Conservation (phyloP, 2,113 vertebrate genomes). For the Rousettus leschenaultii region DNA sequence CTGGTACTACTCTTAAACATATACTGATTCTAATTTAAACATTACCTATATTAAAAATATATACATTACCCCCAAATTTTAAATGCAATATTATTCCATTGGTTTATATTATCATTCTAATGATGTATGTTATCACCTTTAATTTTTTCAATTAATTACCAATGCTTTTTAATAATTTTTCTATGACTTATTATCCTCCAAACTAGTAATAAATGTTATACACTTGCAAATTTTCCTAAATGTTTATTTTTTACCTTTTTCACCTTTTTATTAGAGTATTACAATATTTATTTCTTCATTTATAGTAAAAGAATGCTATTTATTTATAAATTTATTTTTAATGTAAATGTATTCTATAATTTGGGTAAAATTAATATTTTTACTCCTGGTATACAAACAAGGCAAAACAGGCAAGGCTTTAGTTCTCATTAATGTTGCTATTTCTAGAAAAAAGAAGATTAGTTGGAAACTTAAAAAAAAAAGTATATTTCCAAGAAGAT, state of each 20-base stretch:
- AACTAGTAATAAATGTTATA: not conserved
- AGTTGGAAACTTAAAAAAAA: not conserved
- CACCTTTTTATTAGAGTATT: not conserved
- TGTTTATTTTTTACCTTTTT: not conserved
- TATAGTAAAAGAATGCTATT: not conserved
- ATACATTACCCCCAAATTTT: not conserved
- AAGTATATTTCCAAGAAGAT: not conserved
- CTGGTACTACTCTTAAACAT: not conserved
- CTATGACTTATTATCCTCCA: not conserved
- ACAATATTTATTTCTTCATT: not conserved
- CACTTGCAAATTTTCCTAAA: not conserved
- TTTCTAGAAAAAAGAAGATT: not conserved
- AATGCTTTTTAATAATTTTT: not conserved
- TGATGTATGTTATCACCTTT: not conserved
- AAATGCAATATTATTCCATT: not conserved
- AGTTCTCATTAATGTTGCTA: not conserved
- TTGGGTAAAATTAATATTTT: not conserved
- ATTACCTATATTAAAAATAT: not conserved
- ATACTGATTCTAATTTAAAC: not conserved
- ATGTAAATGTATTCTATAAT: not conserved
- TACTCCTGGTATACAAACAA: not conserved
- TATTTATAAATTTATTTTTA: not conserved
- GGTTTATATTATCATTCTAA: not conserved
- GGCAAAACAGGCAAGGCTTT: not conserved
- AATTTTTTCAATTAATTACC: not conserved